Evolutionary conservation across 2,888 invertebrate species (phyloP), one percentile per base, ranked within the genome.

Genomic region (Zygogramma bicolorata): DNA sequence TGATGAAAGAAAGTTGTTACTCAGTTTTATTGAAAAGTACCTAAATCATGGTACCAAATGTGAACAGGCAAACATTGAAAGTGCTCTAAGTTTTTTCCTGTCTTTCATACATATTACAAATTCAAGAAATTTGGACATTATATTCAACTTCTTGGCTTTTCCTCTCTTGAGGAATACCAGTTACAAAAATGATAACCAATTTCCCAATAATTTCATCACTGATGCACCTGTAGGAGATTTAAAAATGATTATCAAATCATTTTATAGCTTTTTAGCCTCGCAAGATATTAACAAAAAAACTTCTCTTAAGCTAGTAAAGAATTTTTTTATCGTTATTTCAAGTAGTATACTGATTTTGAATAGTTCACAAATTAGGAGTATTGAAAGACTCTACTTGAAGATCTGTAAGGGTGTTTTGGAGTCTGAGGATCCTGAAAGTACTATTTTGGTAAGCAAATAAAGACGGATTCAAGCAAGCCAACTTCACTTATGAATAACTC

Each of bases 131-230:
- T 20, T 81, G 18, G 80, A 81, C 68, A 80, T 84, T 59, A 77
- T 82, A 59, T 83, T 83, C 68, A 79, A 82, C 72, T 75, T 83
- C 38, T 60, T 85, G 15, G 77, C 79, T 7, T 81, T 78, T 71
- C 80, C 77, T 1, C 74, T 81, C 42, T 68, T 82, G 60, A 75
- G 74, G 27, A 74, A 75, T 15, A 34, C 61, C 18, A 59, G 76
- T 65, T 79, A 76, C 66, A 75, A 76, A 66, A 74, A 67, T 60
- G 75, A 76, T 27, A 75, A 75, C 46, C 73, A 80, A 63, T 73
- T 82, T 42, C 81, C 81, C 15, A 68, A 75, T 27, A 79, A 77
- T 70, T 77, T 81, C 61, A 77, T 76, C 49, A 80, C 81, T 40
- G 67, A 70, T 59, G 70, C 68, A n/a, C 71, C 78, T 61, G 72